Base-by-base conservation (phyloP, 1,140 invertebrate species). In the Himalopsyche phryganea region DNA sequence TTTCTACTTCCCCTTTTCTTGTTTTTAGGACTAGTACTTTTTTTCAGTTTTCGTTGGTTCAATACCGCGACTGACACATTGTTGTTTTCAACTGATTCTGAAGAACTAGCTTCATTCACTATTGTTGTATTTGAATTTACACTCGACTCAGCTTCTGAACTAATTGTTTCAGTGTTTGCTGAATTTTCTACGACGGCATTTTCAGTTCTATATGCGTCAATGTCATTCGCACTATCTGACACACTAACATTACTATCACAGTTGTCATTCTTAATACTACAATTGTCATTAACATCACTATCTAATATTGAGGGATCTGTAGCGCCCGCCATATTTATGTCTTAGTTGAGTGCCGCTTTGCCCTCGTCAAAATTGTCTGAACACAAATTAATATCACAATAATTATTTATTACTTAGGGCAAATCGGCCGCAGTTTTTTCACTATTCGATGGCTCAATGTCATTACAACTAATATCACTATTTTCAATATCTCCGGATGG, bases 1-100 rank as follows among this genome's bases (percentile, higher is more conserved):
- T 60, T 50, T 9, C 53, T 52, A 9, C 35, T 15, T 28, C 49
- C 35, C 55, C 70, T 76, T 59, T 71, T 73, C 32, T 50, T 49
- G 15, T 23, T 50, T 28, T 57, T 57, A 20, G 47, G 40, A 41
- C 46, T 49, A 14, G 54, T 28, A 1, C 46, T 41, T 32, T 57
- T 57, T 17, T 47, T 47, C 54, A 50, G 17, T 17, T 57, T 57
- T 10, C 47, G 46, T 23, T 49, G 54, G 23, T 57, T 50, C 15
- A 57, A 38, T 13, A 55, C 53, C n/a, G 44, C 45, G 4, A 40
- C 15, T 28, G 23, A 28, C 23, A 28, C 23, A 28, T 28, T 28
- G 9, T 9, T 28, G 9, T 9, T 28, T 28, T 28, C 23, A 9
- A 28, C 23, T 5, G 23, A 28, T 28, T 28, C 23, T 28, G 23